A percentile compares a stretch with the other conserved stretches of the same genome.
Conservation (phyloP, 2,888 invertebrate genomes). For the Lacanobia wlatinum region DNA sequence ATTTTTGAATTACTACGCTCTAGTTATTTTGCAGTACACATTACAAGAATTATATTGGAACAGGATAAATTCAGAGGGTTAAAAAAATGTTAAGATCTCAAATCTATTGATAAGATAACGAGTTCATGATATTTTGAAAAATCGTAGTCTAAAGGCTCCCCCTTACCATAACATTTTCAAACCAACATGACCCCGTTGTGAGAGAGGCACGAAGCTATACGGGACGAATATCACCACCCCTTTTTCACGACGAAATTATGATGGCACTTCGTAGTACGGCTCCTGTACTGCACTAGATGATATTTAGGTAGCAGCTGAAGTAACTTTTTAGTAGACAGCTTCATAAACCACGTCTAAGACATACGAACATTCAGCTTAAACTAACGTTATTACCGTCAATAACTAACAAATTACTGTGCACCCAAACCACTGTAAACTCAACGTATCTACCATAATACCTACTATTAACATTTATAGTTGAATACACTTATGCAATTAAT, state of each 20-base stretch:
- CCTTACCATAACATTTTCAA: too few relatives aligned
- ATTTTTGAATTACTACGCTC: constrained; percentile 37
- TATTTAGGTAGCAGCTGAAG: neutral
- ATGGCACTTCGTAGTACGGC: too few relatives aligned
- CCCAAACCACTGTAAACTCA: neutral
- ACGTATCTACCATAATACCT: neutral
- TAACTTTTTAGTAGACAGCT: neutral
- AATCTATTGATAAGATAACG: too few relatives aligned
- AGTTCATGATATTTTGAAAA: neutral
- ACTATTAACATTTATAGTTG: neutral
- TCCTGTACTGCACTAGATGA: neutral
- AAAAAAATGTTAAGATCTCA: too few relatives aligned
- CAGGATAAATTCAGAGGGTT: too few relatives aligned
- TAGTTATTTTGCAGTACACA: constrained; percentile 11
- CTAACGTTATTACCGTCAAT: neutral
- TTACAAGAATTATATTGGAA: neutral
- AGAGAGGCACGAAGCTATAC: too few relatives aligned
- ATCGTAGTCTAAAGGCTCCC: too few relatives aligned
- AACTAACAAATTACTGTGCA: neutral
- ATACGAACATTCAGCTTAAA: neutral
- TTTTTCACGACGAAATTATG: too few relatives aligned
- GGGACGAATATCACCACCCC: too few relatives aligned
- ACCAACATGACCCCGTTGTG: too few relatives aligned
- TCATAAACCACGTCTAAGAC: neutral
- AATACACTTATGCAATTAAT: constrained; percentile 30